Conservation (phyloP, 2,797 vertebrate genomes). For the Telmatherina bonti region DNA sequence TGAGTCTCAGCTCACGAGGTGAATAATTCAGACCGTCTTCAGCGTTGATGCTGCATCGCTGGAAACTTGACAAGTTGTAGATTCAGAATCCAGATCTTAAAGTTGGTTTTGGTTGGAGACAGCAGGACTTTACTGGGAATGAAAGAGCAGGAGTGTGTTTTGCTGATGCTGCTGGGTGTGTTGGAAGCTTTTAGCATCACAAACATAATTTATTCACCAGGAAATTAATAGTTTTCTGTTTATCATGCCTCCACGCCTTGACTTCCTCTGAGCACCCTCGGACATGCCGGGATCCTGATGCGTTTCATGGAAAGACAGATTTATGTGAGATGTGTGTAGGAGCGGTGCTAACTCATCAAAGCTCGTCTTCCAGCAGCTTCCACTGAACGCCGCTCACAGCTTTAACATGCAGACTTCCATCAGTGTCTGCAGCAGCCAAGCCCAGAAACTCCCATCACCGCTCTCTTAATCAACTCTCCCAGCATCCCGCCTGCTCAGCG, state of each 20-base stretch:
- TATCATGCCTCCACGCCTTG: too few relatives aligned
- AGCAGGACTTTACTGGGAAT: too few relatives aligned
- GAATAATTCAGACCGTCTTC: conserved; percentile 57
- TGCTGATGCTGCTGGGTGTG: too few relatives aligned
- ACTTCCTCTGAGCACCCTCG: neutral
- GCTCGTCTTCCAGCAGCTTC: conserved; percentile 10
- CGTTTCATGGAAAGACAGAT: neutral
- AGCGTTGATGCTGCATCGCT: conserved; percentile 11
- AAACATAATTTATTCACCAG: too few relatives aligned
- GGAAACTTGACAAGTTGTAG: conserved; percentile 8
- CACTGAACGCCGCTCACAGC: conserved; percentile 1
- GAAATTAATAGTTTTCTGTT: too few relatives aligned
- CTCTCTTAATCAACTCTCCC: conserved; percentile 45
- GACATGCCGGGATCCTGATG: neutral
- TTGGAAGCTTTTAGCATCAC: too few relatives aligned
- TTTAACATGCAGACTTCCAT: conserved; percentile 21
- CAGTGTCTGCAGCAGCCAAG: conserved; percentile 41
- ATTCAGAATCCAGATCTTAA: too few relatives aligned
- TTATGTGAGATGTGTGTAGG: too few relatives aligned
- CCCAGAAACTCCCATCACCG: conserved; percentile 15
- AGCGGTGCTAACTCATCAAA: neutral
- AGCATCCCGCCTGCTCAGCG: conserved; percentile 48
- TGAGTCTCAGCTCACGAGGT: conserved; percentile 33
- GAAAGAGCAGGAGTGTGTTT: too few relatives aligned
- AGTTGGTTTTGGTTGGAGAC: too few relatives aligned